Conservation (phyloP, 2,888 invertebrate species). For the Drosophila emarginata region DNA sequence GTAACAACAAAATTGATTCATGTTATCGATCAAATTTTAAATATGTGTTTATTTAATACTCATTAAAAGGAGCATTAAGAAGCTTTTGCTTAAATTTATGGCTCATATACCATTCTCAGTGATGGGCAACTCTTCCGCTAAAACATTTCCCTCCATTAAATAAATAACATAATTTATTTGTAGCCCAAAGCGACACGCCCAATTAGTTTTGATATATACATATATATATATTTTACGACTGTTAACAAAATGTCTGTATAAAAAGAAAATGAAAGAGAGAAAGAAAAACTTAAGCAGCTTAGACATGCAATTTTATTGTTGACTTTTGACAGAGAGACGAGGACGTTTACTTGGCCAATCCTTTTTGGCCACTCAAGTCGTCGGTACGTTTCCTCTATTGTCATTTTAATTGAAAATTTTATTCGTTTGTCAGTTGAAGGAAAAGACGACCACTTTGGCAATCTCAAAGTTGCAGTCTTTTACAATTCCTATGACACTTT, state of each 20-base stretch:
- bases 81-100: constrained; percentile 10
- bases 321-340: constrained; percentile 31
- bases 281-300: constrained; percentile 44
- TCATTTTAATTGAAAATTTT: constrained; percentile 71
- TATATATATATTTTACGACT: neutral
- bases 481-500: constrained; percentile 15
- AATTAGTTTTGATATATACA: constrained; percentile 61
- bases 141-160: constrained; percentile 19
- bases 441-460: constrained; percentile 17
- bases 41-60: neutral
- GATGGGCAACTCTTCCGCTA: neutral
- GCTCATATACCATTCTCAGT: constrained; percentile 8
- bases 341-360: constrained; percentile 19
- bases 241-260: neutral
- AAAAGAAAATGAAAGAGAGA: neutral
- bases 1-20: neutral
- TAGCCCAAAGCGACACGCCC: constrained; percentile 47
- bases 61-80: neutral
- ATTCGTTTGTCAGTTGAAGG: constrained; percentile 17
- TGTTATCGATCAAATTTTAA: neutral
- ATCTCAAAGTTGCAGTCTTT: constrained; percentile 12
- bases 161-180: constrained; percentile 55
- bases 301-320: constrained; percentile 49
- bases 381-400: constrained; percentile 41
- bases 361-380: constrained; percentile 6